Conservation (phyloP, 2,113 vertebrate species). For the Eretmochelys imbricata region DNA sequence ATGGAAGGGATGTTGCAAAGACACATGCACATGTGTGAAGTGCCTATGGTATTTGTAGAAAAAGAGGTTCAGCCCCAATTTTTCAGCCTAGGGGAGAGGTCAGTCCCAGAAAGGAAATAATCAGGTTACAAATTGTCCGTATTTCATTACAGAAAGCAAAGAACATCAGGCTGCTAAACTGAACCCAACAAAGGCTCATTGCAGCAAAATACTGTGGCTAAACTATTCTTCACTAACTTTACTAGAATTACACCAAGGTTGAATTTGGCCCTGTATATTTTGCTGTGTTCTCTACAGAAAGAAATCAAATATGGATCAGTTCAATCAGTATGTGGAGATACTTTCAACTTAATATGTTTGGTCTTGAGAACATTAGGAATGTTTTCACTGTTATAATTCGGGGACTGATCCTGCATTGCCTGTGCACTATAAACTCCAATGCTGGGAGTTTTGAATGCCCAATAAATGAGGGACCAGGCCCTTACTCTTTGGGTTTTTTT, state of each 20-base stretch:
- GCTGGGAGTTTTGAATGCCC: rapidly evolving
- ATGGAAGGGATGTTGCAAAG: rapidly evolving
- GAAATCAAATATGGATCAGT: background rate
- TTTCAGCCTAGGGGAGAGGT: background rate
- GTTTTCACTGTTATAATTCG: background rate
- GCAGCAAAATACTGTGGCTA: background rate
- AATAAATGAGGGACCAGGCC: background rate
- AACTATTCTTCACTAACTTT: background rate
- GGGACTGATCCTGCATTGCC: background rate
- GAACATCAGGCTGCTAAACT: background rate
- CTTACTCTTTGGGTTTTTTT: background rate
- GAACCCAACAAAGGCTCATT: background rate
- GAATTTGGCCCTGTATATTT: background rate
- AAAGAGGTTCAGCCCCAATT: background rate
- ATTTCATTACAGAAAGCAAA: background rate
- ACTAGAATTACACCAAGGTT: rapidly evolving
- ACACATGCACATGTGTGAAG: rapidly evolving
- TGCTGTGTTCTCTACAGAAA: background rate
- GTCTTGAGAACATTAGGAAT: background rate
- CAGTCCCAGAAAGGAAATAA: background rate
- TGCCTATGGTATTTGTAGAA: background rate
- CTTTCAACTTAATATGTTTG: background rate
- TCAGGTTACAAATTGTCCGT: rapidly evolving
- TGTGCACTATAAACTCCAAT: background rate
- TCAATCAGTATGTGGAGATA: background rate